phyloP scores from a whole-genome alignment of 2,113 vertebrate genomes.

The Chaenogobius annularis region DNA sequence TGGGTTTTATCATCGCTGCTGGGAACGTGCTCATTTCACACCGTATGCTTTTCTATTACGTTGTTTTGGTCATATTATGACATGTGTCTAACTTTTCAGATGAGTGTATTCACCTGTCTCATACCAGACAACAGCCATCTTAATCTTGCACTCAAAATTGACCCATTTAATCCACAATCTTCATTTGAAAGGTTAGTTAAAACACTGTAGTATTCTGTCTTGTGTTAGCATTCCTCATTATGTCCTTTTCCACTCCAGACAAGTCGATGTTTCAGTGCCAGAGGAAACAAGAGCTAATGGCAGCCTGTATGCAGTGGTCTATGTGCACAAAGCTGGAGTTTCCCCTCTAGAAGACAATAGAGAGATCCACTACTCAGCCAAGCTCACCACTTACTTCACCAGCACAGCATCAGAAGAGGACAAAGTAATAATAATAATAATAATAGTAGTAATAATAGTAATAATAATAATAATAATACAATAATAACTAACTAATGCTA shows the following conservation, averaged over 20 bases:
- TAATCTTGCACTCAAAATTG: constrained; percentile 84
- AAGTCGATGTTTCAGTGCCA: constrained; percentile 87
- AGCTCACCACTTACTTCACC: constrained; percentile 88
- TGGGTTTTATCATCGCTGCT: background rate
- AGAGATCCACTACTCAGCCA: constrained; percentile 87
- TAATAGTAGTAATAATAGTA: too few relatives aligned
- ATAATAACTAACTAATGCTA: background rate
- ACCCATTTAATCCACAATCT: constrained; percentile 87
- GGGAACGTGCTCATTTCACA: background rate
- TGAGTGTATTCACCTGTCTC: constrained; percentile 89
- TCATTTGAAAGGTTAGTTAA: constrained; percentile 86
- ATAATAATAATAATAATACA: constrained; percentile 13
- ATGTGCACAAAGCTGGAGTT: constrained; percentile 87
- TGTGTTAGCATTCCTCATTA: background rate
- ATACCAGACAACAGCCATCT: constrained; percentile 83
- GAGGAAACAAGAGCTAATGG: constrained; percentile 90
- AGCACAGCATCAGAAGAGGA: constrained; percentile 56
- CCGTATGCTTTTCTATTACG: background rate
- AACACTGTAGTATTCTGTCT: background rate
- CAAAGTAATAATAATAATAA: constrained; percentile 41
- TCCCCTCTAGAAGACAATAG: constrained; percentile 90
- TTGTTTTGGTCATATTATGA: background rate
- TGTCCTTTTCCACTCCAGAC: constrained; percentile 72
- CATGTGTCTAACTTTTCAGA: constrained; percentile 61
- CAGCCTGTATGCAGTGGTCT: constrained; percentile 88